Conservation (phyloP, 2,888 invertebrate species). For the Eupithecia subumbrata region DNA sequence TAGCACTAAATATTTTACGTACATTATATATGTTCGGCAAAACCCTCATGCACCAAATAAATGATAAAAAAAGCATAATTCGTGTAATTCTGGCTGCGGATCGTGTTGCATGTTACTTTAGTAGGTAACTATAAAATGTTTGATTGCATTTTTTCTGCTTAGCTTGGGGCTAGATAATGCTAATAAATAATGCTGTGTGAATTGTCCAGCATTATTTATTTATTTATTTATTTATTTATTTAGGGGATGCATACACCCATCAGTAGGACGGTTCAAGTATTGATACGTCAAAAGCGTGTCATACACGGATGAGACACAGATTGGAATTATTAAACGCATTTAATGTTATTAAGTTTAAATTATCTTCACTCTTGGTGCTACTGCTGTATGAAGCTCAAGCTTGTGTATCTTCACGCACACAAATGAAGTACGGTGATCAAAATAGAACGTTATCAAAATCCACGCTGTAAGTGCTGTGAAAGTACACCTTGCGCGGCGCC, state of each 20-base stretch:
- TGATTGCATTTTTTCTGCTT: no score
- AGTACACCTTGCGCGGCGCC: conserved; percentile 71
- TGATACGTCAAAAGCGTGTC: background rate
- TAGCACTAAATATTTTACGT: no score
- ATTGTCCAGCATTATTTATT: no score
- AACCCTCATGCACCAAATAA: no score
- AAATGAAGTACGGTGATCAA: conserved; percentile 20
- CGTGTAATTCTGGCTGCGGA: background rate
- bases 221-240: no score
- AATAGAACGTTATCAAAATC: conserved; percentile 52
- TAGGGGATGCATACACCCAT: background rate
- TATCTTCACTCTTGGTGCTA: background rate
- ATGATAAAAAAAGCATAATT: no score
- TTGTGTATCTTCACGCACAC: background rate
- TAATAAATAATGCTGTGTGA: no score
- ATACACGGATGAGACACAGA: background rate
- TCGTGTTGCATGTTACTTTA: background rate
- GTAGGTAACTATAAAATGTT: no score
- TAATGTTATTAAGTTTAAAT: background rate
- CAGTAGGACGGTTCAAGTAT: background rate
- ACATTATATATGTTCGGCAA: no score
- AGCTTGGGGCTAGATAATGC: no score
- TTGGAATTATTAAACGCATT: background rate
- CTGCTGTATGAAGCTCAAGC: background rate
- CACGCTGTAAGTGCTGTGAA: conserved; percentile 63